A percentile compares a stretch with the other conserved stretches of the same genome.
Evolutionary conservation across 1,140 invertebrate genomes (phyloP).

Genomic region (Adelges cooleyi): DNA sequence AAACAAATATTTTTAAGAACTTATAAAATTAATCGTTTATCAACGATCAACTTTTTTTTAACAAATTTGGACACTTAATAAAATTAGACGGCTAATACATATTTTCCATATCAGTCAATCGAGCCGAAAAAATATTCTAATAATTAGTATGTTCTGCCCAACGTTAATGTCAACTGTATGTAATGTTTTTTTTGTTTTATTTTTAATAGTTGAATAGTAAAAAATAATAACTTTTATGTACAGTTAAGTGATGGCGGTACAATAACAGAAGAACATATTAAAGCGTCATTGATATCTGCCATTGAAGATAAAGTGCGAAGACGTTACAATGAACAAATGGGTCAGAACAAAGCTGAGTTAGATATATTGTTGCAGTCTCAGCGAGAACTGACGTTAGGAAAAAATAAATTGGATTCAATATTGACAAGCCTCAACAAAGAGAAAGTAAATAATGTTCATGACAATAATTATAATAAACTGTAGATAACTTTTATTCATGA

Average conservation of each 20-base stretch:
- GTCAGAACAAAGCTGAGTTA: conserved; percentile 80
- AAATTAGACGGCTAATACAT: too few species aligned
- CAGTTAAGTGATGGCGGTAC: conserved; percentile 46
- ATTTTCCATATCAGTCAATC: too few species aligned
- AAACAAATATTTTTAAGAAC: too few species aligned
- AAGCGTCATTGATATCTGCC: conserved; percentile 83
- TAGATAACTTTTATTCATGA: neutral
- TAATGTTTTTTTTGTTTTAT: too few species aligned
- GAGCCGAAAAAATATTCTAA: too few species aligned
- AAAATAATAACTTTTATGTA: neutral
- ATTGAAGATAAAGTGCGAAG: conserved; percentile 87
- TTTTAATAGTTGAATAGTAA: too few species aligned
- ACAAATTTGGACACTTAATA: too few species aligned
- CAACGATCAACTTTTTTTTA: too few species aligned
- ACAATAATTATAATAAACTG: conserved; percentile 1
- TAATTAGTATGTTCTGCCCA: too few species aligned
- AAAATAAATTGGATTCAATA: conserved; percentile 69
- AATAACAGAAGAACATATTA: conserved; percentile 89
- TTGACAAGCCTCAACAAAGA: conserved; percentile 72
- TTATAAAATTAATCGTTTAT: too few species aligned
- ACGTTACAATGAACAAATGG: conserved; percentile 75
- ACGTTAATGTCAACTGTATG: too few species aligned
- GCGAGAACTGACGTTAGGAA: conserved; percentile 76
- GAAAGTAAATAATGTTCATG: conserved; percentile 43
- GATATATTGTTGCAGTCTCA: conserved; percentile 80